A percentile compares a stretch with the other conserved stretches of the same genome.
Evolutionary conservation across 2,888 invertebrate species (phyloP).

Genomic region (Andrena bucephala): DNA sequence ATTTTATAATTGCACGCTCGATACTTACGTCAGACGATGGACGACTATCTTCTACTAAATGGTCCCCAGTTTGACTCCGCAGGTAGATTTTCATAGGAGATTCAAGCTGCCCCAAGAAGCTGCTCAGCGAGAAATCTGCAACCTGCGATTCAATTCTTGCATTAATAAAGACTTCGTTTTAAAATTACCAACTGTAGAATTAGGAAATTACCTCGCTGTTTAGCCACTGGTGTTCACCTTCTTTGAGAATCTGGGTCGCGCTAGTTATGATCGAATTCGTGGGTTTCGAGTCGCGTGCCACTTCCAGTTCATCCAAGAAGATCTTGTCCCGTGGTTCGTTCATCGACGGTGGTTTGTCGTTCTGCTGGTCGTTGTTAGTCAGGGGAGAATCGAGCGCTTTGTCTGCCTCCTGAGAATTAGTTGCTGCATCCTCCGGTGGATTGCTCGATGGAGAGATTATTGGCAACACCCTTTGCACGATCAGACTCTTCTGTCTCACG

Average conservation of each 20-base stretch:
- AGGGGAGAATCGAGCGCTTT: slow-evolving; percentile 44
- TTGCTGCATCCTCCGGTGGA: slow-evolving; percentile 37
- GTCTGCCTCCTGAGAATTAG: slow-evolving; percentile 37
- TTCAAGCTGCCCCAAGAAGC: slow-evolving; percentile 93
- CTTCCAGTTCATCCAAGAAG: slow-evolving; percentile 76
- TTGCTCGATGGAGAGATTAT: slow-evolving; percentile 86
- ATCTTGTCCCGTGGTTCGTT: slow-evolving; percentile 60
- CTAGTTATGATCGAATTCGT: slow-evolving; percentile 84
- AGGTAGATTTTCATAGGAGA: slow-evolving; percentile 87
- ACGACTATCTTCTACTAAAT: slow-evolving; percentile 85
- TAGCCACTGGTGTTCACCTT: slow-evolving; percentile 89
- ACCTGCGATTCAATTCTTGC: slow-evolving; percentile 76
- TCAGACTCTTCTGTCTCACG: slow-evolving; percentile 87
- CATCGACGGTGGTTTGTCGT: slow-evolving; percentile 49
- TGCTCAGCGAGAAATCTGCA: slow-evolving; percentile 94
- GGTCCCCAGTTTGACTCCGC: slow-evolving; percentile 79
- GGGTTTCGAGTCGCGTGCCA: slow-evolving; percentile 74
- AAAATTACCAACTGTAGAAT: slow-evolving; percentile 3
- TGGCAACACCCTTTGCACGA: slow-evolving; percentile 91
- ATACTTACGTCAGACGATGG: slow-evolving; percentile 87
- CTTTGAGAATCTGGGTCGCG: slow-evolving; percentile 83
- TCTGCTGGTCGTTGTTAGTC: slow-evolving; percentile 37
- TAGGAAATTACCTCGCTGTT: slow-evolving; percentile 88
- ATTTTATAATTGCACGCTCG: background rate
- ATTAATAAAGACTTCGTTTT: background rate